A percentile compares a stretch with the other conserved stretches of the same genome.
Conservation (phyloP, 1,140 invertebrate species). For the Hyles vespertilio region DNA sequence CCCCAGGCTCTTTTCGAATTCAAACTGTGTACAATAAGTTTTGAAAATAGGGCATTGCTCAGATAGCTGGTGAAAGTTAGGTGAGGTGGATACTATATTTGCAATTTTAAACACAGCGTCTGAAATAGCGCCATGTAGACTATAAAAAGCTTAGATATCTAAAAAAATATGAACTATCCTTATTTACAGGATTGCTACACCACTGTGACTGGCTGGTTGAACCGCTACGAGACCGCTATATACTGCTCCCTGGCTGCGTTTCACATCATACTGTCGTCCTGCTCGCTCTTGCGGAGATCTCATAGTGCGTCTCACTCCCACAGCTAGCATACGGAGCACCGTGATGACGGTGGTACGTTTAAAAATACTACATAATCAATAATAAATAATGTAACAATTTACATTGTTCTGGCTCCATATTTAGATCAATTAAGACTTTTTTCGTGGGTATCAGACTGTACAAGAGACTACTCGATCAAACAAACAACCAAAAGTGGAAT, state of each 20-base stretch:
- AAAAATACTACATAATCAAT: background rate
- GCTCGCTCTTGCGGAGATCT: constrained; percentile 47
- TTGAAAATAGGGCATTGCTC: too few relatives aligned
- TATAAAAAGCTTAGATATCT: background rate
- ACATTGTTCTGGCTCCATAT: background rate
- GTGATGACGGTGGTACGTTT: constrained; percentile 39
- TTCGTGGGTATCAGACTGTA: background rate
- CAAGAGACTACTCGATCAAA: background rate
- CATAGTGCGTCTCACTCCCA: constrained; percentile 33
- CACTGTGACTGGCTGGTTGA: constrained; percentile 36
- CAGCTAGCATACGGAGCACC: constrained; percentile 55
- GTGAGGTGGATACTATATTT: too few relatives aligned
- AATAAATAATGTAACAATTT: background rate
- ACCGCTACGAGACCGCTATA: constrained; percentile 32
- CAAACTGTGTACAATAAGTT: too few relatives aligned
- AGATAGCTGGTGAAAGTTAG: too few relatives aligned
- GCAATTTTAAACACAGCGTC: too few relatives aligned
- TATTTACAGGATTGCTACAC: constrained; percentile 44
- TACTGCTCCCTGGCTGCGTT: constrained; percentile 35
- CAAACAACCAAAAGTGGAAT: background rate
- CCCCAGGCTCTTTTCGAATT: too few relatives aligned
- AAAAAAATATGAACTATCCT: constrained; percentile 1
- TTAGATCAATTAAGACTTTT: too few relatives aligned
- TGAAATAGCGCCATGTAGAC: too few relatives aligned
- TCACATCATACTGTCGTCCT: constrained; percentile 46